Evolutionary conservation across 2,888 invertebrate genomes (phyloP), one percentile per base, ranked within the genome.

Genomic region (Neocrepidodera transversa): DNA sequence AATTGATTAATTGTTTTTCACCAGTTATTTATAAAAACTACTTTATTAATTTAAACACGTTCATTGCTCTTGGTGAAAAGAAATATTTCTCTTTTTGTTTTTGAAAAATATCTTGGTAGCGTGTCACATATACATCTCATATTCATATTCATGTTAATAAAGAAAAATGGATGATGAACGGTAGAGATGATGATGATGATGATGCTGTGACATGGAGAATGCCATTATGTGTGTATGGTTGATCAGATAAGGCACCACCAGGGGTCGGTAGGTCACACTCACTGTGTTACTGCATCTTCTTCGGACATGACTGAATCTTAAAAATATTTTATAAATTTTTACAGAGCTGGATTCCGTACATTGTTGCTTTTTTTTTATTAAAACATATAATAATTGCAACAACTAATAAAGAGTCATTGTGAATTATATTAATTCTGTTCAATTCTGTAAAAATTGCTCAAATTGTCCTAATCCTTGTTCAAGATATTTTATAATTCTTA

Each of bases 141-240:
- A n/a, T n/a, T n/a, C n/a, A 66, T 65, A 68, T 69, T 70, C 70
- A 71, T 63, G 67, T 62, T 60, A 58, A 51, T 48, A 58, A 63
- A 62, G 38, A 42, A n/a, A 61, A 53, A 42, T 50, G 57, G 56
- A 49, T 64, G 67, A 69, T 58, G 66, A 67, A 68, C 65, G 66
- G n/a, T 62, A 63, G 60, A 47, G 57, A 49, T 56, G n/a, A n/a
- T n/a, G n/a, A n/a, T n/a, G n/a, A 61, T 62, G 67, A 68, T 57
- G 67, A 69, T 64, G 64, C 68, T 68, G 64, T 69, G 70, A 70
- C 70, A 69, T 58, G 65, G 63, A 72, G 78, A 78, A 78, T 78
- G 78, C 78, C 76, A 78, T 78, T 78, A 78, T 75, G 76, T 76
- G 75, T 77, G 76, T 75, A 73, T 69, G 67, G 71, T 68, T 65